These are phyloP conservation scores for Mamestra configurata DNA, from an alignment of 1,140 invertebrate genomes.

Conservation along the genomic window DNA sequence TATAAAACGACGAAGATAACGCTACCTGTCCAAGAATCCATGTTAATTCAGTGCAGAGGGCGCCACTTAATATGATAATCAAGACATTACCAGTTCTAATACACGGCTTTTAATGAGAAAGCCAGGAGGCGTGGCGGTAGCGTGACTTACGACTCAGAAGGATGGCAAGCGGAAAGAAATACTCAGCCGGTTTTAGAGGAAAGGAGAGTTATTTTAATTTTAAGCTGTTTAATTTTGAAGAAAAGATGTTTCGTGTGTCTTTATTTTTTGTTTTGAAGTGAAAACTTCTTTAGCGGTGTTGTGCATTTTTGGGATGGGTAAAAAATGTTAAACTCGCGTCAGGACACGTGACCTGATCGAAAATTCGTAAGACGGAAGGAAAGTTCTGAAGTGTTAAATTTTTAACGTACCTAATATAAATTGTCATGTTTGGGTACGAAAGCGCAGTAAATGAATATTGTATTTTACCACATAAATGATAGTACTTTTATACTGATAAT, in stretches of 20 bases:
- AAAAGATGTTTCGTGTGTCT: background rate
- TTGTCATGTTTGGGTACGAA: too few species aligned
- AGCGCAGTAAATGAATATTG: too few species aligned
- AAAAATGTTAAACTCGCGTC: too few species aligned
- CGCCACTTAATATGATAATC: constrained; percentile 74
- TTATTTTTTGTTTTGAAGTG: too few species aligned
- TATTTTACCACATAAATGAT: too few species aligned
- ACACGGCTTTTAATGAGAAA: constrained; percentile 57
- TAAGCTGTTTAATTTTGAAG: background rate
- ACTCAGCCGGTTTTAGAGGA: background rate
- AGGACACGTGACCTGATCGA: too few species aligned
- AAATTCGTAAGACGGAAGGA: too few species aligned
- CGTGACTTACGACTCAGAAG: constrained; percentile 15
- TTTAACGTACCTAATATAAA: too few species aligned
- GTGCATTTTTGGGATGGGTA: too few species aligned
- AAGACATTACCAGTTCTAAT: constrained; percentile 66
- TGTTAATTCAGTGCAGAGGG: constrained; percentile 65
- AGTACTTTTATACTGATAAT: too few species aligned
- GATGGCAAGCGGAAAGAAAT: background rate
- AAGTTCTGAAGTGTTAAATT: too few species aligned
- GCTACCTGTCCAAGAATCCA: constrained; percentile 55
- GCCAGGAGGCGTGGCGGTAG: background rate
- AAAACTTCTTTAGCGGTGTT: too few species aligned
- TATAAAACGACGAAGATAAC: background rate
- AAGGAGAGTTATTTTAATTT: background rate